Evolutionary conservation across 2,113 vertebrate species (phyloP).

Genomic region (Pseudois nayaur): DNA sequence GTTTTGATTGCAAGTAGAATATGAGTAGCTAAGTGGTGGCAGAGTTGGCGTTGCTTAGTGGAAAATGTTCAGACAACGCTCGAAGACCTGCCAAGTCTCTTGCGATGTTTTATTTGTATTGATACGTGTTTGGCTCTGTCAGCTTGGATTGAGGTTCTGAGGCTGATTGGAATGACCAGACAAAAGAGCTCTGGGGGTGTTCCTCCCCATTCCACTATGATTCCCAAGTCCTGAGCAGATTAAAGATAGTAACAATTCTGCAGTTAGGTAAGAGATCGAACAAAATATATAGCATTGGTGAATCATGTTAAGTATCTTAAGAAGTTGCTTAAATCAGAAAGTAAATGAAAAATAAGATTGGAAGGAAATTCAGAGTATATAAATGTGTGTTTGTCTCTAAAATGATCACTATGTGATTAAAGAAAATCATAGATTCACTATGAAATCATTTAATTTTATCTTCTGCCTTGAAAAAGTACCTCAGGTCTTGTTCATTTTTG

Average conservation of each 20-base stretch:
- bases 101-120: conserved; percentile 55
- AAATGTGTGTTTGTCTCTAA: not conserved
- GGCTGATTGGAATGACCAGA: conserved; percentile 26
- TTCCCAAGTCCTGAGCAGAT: not conserved
- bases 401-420: not conserved
- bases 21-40: conserved; percentile 52
- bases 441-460: not conserved
- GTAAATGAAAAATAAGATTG: not conserved
- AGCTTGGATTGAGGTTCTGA: conserved; percentile 34
- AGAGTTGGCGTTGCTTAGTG: conserved; percentile 49
- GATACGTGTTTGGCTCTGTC: conserved; percentile 52
- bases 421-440: not conserved
- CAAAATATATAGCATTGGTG: not conserved
- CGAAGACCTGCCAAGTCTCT: conserved; percentile 52
- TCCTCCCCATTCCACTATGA: not conserved
- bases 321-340: conserved; percentile 2
- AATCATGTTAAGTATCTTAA: conserved; percentile 5
- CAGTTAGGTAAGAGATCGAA: not conserved
- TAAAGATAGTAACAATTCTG: not conserved
- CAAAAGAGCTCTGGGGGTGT: not conserved
- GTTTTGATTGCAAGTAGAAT: conserved; percentile 60
- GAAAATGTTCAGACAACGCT: conserved; percentile 67
- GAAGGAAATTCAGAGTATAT: not conserved
- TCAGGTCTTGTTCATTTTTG: not conserved
- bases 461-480: not conserved